phyloP scores from a whole-genome alignment of 2,113 vertebrate species.

The Notarius quadriscutis region DNA sequence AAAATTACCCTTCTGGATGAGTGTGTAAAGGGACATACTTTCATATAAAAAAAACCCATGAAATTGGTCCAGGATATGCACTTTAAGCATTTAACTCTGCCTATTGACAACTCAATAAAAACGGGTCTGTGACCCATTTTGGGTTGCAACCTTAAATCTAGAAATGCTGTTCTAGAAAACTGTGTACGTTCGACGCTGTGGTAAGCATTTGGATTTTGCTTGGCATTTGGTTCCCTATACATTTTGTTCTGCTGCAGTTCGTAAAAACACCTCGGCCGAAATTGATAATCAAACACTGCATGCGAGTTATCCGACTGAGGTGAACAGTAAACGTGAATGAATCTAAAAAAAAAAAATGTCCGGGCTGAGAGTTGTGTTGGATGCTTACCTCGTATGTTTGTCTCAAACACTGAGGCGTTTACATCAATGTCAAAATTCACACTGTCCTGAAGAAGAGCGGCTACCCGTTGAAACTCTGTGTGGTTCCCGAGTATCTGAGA shows the following conservation, averaged over 20 bases:
- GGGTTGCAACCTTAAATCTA: no score
- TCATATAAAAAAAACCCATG: no score
- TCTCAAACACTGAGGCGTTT: slow-evolving; percentile 97
- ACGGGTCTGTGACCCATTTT: no score
- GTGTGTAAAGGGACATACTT: no score
- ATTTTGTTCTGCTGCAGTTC: background rate
- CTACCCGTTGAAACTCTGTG: slow-evolving; percentile 92
- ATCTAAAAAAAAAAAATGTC: background rate
- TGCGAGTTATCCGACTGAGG: background rate
- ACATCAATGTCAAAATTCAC: slow-evolving; percentile 96
- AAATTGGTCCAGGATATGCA: no score
- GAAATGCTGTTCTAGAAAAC: background rate
- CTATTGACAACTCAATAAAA: no score
- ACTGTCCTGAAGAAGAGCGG: slow-evolving; percentile 85
- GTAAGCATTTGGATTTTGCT: background rate
- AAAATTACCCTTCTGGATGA: no score
- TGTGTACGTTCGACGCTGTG: background rate
- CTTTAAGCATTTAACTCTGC: no score
- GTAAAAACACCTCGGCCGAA: background rate
- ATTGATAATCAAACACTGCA: background rate
- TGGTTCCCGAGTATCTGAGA: slow-evolving; percentile 89
- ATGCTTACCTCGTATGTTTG: slow-evolving; percentile 92
- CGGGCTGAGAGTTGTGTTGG: background rate
- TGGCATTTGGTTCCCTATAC: background rate
- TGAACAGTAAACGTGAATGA: background rate